Percentiles rank a stretch among this genome's conserved stretches.
Conservation (phyloP, 2,113 vertebrate species). For the Odobenus rosmarus region DNA sequence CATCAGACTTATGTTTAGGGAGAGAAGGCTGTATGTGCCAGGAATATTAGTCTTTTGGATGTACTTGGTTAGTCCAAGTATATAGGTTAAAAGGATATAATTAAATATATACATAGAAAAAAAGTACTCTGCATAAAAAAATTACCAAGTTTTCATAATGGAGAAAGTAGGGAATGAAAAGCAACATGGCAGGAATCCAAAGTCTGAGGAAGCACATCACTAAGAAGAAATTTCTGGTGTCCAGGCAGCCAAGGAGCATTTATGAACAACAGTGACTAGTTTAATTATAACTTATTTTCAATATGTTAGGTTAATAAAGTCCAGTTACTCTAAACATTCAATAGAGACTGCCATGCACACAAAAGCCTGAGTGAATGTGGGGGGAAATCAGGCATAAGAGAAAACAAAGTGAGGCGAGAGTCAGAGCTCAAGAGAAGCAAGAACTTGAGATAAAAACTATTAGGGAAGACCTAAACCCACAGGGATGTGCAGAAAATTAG, state of each 20-base stretch:
- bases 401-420: not conserved
- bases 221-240: not conserved
- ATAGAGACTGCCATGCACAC: not conserved
- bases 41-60: not conserved
- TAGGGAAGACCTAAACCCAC: not conserved
- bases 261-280: not conserved
- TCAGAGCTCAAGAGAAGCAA: not conserved
- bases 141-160: not conserved
- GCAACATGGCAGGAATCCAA: not conserved
- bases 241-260: not conserved
- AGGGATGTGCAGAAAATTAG: not conserved
- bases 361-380: not conserved
- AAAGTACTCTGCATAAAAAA: not conserved
- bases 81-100: not conserved
- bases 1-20: not conserved
- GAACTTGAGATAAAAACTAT: not conserved
- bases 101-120: not conserved
- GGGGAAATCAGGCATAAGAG: not conserved
- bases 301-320: not conserved
- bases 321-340: not conserved
- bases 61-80: not conserved
- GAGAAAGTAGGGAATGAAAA: not conserved
- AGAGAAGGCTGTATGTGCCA: slow-evolving; percentile 5
- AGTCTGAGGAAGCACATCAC: not conserved
- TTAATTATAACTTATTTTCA: not conserved